Conservation (phyloP, 1,140 invertebrate species). For the Drosophila bocqueti region DNA sequence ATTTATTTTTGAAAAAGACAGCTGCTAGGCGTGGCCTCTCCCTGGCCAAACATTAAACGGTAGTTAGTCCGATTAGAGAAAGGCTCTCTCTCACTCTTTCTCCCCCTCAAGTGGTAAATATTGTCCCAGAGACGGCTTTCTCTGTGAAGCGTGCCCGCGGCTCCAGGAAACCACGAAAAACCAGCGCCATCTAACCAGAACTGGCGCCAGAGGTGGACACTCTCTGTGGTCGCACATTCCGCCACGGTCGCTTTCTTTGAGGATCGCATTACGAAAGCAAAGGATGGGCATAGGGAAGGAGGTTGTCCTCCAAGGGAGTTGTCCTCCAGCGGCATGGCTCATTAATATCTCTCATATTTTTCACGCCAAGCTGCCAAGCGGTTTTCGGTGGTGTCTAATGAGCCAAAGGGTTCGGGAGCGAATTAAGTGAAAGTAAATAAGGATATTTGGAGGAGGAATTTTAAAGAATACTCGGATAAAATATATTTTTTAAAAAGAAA, state of each 20-base stretch:
- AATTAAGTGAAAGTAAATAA: conserved; percentile 4
- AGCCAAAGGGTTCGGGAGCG: conserved; percentile 27
- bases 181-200: conserved; percentile 24
- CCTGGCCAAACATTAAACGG: conserved; percentile 70
- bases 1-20: conserved; percentile 6
- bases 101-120: conserved; percentile 42
- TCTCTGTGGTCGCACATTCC: conserved; percentile 69
- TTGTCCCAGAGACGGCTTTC: conserved; percentile 39
- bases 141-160: conserved; percentile 39
- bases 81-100: conserved; percentile 10
- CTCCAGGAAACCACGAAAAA: neutral
- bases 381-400: conserved; percentile 53
- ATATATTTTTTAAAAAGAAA: no score
- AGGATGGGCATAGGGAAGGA: neutral
- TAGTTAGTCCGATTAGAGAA: conserved; percentile 70
- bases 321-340: conserved; percentile 54
- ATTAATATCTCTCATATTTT: conserved; percentile 77
- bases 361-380: conserved; percentile 52
- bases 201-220: conserved; percentile 78
- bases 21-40: conserved; percentile 34
- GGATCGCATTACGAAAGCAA: conserved; percentile 53
- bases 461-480: neutral
- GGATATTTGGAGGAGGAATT: neutral
- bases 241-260: conserved; percentile 73
- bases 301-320: conserved; percentile 31